Base-by-base conservation (phyloP, 2,888 invertebrate species). In the Drosophila austrosaltans region DNA sequence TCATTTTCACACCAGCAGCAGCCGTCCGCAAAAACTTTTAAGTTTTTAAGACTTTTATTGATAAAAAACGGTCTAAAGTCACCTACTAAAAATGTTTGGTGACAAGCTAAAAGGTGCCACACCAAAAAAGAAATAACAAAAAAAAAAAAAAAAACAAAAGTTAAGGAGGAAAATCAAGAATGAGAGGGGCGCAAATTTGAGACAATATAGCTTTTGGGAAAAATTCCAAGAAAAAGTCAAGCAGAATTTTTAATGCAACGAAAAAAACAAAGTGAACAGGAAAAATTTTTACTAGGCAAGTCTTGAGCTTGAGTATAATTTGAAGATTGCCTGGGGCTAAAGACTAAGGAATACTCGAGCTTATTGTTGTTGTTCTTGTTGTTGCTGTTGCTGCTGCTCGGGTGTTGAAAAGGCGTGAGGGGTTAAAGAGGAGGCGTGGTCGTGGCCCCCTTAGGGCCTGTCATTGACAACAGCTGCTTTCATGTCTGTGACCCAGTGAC, bases 401-500 rank as follows among this genome's bases (percentile, higher is more conserved):
- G 42, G 63, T 42, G 63, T 42, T 32, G 42, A 56, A 57, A 57
- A 39, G 57, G 39, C 16, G 12, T 36, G 22, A 20, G 28, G 12
- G 42, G 53, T 10, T 2, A 22, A 22, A 57, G 64, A 56, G 59
- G 10, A 48, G 48, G 48, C 48, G 48, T 48, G 48, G 48, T 48
- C 48, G 48, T 48, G 48, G 48, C 48, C 48, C 48, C 48, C 48
- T 39, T 20, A 72, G 61, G 70, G 54, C 69, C 63, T 75, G 65
- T 69, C 81, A 79, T 81, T 77, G 81, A 82, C 83, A 75, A 70
- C 78, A 73, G 63, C 75, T 77, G 73, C 73, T 79, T 73, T 72
- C 81, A 66, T 79, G 81, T 75, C 81, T 76, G 72, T 78, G 82
- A 83, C 87, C 83, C 76, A 86, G 72, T 83, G 80, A 75, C 76